Evolutionary conservation across 2,888 invertebrate genomes (phyloP), one percentile per base, ranked within the genome.

Genomic region (Crioceris asparagi): DNA sequence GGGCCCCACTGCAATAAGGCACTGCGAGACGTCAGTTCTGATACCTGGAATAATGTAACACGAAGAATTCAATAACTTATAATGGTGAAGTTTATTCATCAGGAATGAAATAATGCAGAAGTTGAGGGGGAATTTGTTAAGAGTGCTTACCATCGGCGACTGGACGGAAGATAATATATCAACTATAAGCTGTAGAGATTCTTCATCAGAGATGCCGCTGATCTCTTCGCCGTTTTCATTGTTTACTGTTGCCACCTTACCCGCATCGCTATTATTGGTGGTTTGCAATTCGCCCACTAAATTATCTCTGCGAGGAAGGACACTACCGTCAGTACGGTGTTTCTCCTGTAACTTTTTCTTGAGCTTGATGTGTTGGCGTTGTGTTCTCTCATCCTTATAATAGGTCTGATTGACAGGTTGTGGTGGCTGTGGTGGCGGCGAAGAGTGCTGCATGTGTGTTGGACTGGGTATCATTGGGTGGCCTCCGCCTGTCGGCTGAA

Each of bases 1-100:
- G 82, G 77, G 54, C 79, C 79, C 83, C 90, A 85, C 56, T 83
- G 79, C 52, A 90, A 76, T 61, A 87, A 76, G 57, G 88, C 90
- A 67, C 84, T 83, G 49, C 85, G 77, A 41, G 87, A 77, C 54
- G 79, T 84, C 54, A 90, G 74, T 57, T 88, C 85, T 54, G 80
- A 79, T 48, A 87, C 83, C 85, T 86, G 59, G 7, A 66, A 56
- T 43, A 47, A 38, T 37, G 32, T 21, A 36, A 40, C 39, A 10
- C 36, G 3, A n/a, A n/a, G n/a, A n/a, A n/a, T n/a, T n/a, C n/a
- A n/a, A n/a, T n/a, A n/a, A n/a, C n/a, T n/a, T n/a, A n/a, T n/a
- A n/a, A n/a, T n/a, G n/a, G n/a, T n/a, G n/a, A n/a, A n/a, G n/a
- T n/a, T n/a, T n/a, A n/a, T n/a, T n/a, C n/a, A n/a, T n/a, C n/a